These are phyloP conservation scores for Onychomys leucogaster DNA, from an alignment of 2,797 vertebrate species.

Conservation along the genomic window DNA sequence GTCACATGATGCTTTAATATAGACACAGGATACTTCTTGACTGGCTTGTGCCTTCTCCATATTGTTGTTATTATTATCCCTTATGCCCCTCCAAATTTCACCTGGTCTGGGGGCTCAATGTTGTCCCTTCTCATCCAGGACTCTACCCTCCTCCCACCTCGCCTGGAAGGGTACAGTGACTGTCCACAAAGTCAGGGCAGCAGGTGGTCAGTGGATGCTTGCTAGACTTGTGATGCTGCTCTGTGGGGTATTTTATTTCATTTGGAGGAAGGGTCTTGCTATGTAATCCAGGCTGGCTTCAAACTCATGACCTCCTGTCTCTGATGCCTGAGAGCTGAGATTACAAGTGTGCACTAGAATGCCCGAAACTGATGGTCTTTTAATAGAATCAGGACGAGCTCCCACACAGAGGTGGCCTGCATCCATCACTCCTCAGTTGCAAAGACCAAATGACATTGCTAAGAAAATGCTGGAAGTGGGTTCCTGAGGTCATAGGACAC, in stretches of 20 bases:
- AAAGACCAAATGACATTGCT: background rate
- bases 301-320: background rate
- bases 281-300: background rate
- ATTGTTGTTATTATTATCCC: background rate
- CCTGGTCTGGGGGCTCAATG: background rate
- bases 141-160: background rate
- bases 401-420: background rate
- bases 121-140: background rate
- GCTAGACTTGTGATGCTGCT: background rate
- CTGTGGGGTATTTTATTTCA: background rate
- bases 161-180: background rate
- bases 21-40: background rate
- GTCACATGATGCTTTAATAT: fast-evolving
- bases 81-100: background rate
- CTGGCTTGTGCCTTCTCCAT: background rate
- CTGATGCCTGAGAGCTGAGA: background rate
- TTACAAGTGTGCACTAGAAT: background rate
- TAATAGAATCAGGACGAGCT: background rate
- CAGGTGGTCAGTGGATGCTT: background rate
- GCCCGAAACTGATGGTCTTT: background rate
- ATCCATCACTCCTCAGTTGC: background rate
- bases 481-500: background rate
- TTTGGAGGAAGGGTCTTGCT: background rate
- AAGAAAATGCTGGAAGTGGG: background rate
- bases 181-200: background rate